Percentiles rank a stretch among this genome's conserved stretches.
Conservation (phyloP, 2,113 vertebrate genomes). For the Collichthys lucidus region DNA sequence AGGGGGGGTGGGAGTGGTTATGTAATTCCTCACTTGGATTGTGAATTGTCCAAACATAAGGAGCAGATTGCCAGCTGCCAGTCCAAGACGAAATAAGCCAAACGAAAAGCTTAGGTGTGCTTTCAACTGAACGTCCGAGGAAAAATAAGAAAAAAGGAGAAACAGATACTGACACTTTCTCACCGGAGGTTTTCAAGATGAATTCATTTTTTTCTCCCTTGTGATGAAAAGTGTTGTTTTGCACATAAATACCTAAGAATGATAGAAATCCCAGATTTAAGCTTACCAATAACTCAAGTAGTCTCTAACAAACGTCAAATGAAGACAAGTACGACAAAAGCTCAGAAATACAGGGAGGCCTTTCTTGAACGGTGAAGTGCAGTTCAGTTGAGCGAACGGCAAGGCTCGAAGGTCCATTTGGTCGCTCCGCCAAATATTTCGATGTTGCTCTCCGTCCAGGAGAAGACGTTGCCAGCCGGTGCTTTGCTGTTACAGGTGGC, state of each 20-base stretch:
- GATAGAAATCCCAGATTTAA: slow-evolving; percentile 82
- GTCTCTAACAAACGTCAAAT: slow-evolving; percentile 79
- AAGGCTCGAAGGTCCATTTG: slow-evolving; percentile 98
- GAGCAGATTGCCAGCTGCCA: slow-evolving; percentile 74
- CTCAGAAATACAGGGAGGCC: slow-evolving; percentile 76
- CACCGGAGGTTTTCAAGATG: slow-evolving; percentile 66
- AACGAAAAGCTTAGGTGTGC: slow-evolving; percentile 74
- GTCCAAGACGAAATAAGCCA: slow-evolving; percentile 70
- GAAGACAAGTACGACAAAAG: slow-evolving; percentile 82
- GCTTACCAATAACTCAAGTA: slow-evolving; percentile 76
- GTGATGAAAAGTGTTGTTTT: slow-evolving; percentile 78
- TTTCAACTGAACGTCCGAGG: slow-evolving; percentile 68
- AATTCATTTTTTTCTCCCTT: slow-evolving; percentile 58
- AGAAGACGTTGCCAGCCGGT: slow-evolving; percentile 90
- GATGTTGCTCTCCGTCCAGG: slow-evolving; percentile 93
- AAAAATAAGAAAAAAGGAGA: slow-evolving; percentile 34
- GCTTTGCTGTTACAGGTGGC: slow-evolving; percentile 95
- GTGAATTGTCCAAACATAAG: slow-evolving; percentile 75
- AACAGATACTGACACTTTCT: slow-evolving; percentile 72
- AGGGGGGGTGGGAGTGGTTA: slow-evolving; percentile 42
- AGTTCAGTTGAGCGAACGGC: slow-evolving; percentile 93
- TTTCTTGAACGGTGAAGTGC: slow-evolving; percentile 36
- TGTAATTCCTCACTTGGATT: slow-evolving; percentile 74
- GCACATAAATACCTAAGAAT: slow-evolving; percentile 83
- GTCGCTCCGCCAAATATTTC: slow-evolving; percentile 95